These are phyloP conservation scores for Ivindomyrus marchei DNA, from an alignment of 2,113 vertebrate species.

Conservation along the genomic window DNA sequence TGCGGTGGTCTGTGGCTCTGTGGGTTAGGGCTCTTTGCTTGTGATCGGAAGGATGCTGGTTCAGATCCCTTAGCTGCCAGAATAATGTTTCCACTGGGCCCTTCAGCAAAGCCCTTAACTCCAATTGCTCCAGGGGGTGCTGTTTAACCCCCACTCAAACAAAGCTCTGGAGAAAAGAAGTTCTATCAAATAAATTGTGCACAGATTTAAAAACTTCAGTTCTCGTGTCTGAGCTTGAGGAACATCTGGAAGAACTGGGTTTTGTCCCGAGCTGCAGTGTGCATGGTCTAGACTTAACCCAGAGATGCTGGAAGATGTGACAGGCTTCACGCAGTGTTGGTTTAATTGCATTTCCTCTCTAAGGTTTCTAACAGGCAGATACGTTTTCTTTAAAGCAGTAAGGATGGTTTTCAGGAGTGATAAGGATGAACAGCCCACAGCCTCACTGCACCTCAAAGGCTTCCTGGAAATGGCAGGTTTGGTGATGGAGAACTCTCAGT, in stretches of 20 bases:
- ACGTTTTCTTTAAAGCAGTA: background rate
- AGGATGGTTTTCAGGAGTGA: background rate
- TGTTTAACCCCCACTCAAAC: background rate
- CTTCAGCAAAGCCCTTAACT: background rate
- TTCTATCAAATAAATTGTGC: background rate
- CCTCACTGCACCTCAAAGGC: background rate
- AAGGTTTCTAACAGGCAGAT: background rate
- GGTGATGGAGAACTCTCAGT: background rate
- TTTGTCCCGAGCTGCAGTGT: background rate
- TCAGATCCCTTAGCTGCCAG: background rate
- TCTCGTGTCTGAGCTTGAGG: background rate
- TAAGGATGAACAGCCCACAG: background rate
- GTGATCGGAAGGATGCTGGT: background rate
- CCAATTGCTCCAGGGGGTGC: background rate
- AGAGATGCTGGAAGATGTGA: background rate
- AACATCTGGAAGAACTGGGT: background rate
- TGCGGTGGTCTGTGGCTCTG: background rate
- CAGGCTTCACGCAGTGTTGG: background rate
- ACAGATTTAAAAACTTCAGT: background rate
- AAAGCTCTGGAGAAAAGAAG: background rate
- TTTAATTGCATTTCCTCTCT: background rate
- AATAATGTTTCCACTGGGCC: background rate
- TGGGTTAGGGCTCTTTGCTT: background rate
- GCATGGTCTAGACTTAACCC: background rate
- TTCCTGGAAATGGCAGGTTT: background rate